Conservation (phyloP, 2,888 invertebrate species). For the Aplocera efformata region DNA sequence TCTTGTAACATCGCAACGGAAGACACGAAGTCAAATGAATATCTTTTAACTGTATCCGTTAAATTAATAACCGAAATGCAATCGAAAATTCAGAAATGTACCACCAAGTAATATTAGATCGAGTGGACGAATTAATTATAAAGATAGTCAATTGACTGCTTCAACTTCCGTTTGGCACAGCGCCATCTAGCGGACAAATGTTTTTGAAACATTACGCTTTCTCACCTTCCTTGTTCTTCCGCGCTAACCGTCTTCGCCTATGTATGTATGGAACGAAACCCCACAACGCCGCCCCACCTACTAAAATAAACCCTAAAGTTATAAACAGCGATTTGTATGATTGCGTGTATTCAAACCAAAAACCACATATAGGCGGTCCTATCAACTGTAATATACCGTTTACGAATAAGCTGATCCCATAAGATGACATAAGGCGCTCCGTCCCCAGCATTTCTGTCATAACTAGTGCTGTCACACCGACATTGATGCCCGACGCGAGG, state of each 20-base stretch:
- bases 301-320: slow-evolving; percentile 85
- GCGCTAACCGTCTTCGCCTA: slow-evolving; percentile 49
- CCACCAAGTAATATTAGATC: no score
- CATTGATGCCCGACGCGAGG: slow-evolving; percentile 90
- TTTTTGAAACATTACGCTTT: slow-evolving; percentile 49
- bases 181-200: neutral
- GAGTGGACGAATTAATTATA: no score
- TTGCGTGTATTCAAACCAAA: slow-evolving; percentile 82
- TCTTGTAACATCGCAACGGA: no score
- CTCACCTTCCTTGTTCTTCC: slow-evolving; percentile 29
- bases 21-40: no score
- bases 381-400: slow-evolving; percentile 90
- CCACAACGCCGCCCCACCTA: slow-evolving; percentile 88
- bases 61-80: no score
- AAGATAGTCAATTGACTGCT: neutral
- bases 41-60: no score
- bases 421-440: slow-evolving; percentile 91
- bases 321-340: slow-evolving; percentile 87
- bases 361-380: slow-evolving; percentile 91
- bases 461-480: slow-evolving; percentile 92
- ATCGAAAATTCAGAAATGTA: no score
- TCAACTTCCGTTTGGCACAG: neutral
- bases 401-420: slow-evolving; percentile 91
- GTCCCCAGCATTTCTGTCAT: slow-evolving; percentile 94
- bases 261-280: slow-evolving; percentile 86